Evolutionary conservation across 2,888 invertebrate genomes (phyloP).

Genomic region (Aleiodes leptofemur): DNA sequence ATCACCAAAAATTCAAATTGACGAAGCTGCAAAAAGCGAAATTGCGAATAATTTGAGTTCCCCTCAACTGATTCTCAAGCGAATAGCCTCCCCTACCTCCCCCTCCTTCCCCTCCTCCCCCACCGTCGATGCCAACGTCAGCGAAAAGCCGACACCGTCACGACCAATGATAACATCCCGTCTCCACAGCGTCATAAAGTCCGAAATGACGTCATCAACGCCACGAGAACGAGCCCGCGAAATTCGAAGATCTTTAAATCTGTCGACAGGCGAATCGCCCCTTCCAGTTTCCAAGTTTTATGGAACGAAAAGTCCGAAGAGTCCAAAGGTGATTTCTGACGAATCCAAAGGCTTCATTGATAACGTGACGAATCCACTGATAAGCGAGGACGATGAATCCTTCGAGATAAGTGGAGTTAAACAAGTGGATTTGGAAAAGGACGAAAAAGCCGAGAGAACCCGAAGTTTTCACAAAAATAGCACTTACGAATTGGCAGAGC

Average conservation of each 20-base stretch:
- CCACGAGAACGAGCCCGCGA: conserved; percentile 53
- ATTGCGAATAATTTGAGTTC: conserved; percentile 17
- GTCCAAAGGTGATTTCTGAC: background rate
- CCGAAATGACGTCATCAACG: conserved; percentile 50
- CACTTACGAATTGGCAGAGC: conserved; percentile 55
- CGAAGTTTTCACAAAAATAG: conserved; percentile 22
- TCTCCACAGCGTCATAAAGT: conserved; percentile 12
- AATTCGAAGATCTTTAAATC: conserved; percentile 51
- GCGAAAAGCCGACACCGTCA: conserved; percentile 35
- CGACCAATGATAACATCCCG: conserved; percentile 48
- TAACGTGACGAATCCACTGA: conserved; percentile 49
- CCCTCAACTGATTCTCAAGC: conserved; percentile 46
- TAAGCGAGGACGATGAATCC: conserved; percentile 51
- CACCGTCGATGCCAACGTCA: background rate
- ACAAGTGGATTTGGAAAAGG: conserved; percentile 3
- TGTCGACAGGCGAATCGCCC: conserved; percentile 46
- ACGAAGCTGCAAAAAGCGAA: conserved; percentile 7
- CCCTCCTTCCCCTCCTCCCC: no score
- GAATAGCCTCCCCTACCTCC: background rate
- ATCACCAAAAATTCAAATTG: conserved; percentile 34
- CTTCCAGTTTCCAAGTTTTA: conserved; percentile 39
- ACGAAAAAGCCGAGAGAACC: conserved; percentile 16
- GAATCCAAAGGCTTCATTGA: conserved; percentile 32
- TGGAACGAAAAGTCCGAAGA: conserved; percentile 32
- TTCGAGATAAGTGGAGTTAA: conserved; percentile 36